phyloP scores from a whole-genome alignment of 2,888 invertebrate species.

The Noctua fimbriata region DNA sequence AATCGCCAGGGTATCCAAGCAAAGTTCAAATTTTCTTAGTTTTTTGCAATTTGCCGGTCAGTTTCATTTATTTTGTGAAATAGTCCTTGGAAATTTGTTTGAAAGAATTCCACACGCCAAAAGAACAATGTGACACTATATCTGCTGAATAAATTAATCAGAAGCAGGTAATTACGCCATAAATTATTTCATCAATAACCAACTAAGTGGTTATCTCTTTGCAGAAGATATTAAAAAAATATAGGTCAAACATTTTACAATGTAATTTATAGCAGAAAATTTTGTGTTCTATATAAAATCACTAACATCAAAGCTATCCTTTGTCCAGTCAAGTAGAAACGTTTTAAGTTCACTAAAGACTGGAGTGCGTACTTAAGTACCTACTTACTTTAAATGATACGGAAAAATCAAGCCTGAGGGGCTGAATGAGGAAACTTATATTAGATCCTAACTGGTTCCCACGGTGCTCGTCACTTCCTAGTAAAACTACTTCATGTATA shows the following conservation, averaged over 20 bases:
- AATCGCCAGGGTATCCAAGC: too few relatives aligned
- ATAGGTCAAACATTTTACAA: not conserved
- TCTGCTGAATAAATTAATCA: not conserved
- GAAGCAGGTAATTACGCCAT: not conserved
- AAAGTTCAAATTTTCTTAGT: too few relatives aligned
- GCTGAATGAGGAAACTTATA: not conserved
- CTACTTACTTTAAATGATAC: not conserved
- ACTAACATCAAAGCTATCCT: constrained; percentile 22
- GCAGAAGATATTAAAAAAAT: not conserved
- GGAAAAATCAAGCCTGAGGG: not conserved
- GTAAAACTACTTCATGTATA: too few relatives aligned
- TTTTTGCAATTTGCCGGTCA: too few relatives aligned
- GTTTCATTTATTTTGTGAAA: not conserved
- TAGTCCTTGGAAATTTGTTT: not conserved
- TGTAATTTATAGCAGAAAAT: not conserved
- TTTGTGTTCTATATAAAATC: constrained; percentile 22
- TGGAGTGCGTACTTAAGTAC: constrained; percentile 3
- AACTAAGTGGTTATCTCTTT: not conserved
- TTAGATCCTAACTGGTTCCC: not conserved
- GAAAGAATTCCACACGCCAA: not conserved
- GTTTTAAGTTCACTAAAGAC: constrained; percentile 34
- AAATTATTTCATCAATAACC: not conserved
- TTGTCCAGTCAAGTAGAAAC: constrained; percentile 34
- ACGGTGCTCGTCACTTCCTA: not conserved
- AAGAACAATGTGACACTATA: not conserved